Evolutionary conservation across 2,888 invertebrate genomes (phyloP), one percentile per base, ranked within the genome.

Genomic region (Sarcophaga rosellei): DNA sequence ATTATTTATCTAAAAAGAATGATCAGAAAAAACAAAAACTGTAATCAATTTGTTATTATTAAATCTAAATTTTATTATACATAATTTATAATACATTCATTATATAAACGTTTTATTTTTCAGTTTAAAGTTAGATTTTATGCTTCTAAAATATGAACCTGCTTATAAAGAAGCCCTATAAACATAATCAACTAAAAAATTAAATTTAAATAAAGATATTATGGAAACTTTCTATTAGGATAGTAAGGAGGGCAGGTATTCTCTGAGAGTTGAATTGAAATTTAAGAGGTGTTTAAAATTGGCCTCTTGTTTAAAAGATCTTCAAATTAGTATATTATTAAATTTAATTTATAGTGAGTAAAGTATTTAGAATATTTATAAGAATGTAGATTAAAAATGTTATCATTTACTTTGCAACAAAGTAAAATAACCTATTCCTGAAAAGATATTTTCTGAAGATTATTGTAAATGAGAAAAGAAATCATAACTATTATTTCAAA

Each of bases 31-130:
- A 47, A 47, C 15, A 47, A 47, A 47, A 47, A 47, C 11, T 47
- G 47, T 15, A 15, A 47, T 15, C 62, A 66, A 73, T 17, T 62
- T 75, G 63, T 63, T 45, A 61, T 47, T 76, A 75, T 72, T 87
- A 80, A 74, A 86, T 79, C 81, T 84, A 78, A 83, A 79, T 17
- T 84, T 84, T 86, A 79, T 79, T 84, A 63, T 79, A 84, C 81
- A 84, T 76, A 65, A 78, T 83, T 81, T 86, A 79, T 87, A 69
- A 74, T 87, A 84, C 74, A 77, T 70, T 72, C 25, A 80, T 80
- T 61, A 81, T 81, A 78, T 17, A 15, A 53, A 53, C 12, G 5
- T 53, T 53, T 53, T 53, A 53, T 4, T 15, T 53, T 53, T 15
- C 17, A 15, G 12, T 15, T 12, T 53, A 15, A 53, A 53, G 53